Evolutionary conservation across 2,888 invertebrate species (phyloP), one percentile per base, ranked within the genome.

Genomic region (Elegia similella): DNA sequence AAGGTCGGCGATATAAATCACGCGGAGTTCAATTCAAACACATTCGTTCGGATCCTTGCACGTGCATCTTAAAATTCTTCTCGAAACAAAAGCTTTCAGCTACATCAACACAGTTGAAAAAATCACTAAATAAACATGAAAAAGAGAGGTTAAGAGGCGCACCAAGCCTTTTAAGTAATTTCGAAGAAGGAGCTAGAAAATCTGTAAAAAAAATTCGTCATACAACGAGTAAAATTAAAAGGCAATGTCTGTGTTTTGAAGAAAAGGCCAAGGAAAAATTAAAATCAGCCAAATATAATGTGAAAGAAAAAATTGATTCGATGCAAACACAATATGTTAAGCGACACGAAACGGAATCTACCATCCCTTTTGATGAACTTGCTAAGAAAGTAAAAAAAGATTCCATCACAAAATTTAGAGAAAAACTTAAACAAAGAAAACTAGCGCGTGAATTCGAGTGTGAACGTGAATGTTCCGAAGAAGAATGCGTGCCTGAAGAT

Each of bases 21-120:
- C 62, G 62, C 13, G 60, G 59, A 15, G 70, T 75, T 56, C 72
- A 67, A 65, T 63, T 77, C 1, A 83, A 82, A 64, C 66, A 72
- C 55, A 77, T 79, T 34, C 72, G 65, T 53, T 86, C 85, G 5
- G 84, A 82, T 50, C 82, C 84, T 12, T 83, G 85, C 62, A 78
- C 79, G 2, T 81, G 82, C 60, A 67, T 75, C 2, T 65, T 66
- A 54, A 68, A 75, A 65, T 59, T 75, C 58, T 60, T 65, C 7
- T 71, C 73, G 0, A 69, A 62, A 13, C 38, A 13, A 42, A 48
- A 48, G 5, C 7, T n/a, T 13, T 32, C 7, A 38, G 29, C 17
- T 2, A 7, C 5, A 47, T 23, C 13, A n/a, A 29, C 13, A 13
- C 13, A 43, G 15, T 2, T 1, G 5, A 6, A 43, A 13, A 5